phyloP scores from a whole-genome alignment of 2,797 vertebrate species.

The Chloroceryle amazona region DNA sequence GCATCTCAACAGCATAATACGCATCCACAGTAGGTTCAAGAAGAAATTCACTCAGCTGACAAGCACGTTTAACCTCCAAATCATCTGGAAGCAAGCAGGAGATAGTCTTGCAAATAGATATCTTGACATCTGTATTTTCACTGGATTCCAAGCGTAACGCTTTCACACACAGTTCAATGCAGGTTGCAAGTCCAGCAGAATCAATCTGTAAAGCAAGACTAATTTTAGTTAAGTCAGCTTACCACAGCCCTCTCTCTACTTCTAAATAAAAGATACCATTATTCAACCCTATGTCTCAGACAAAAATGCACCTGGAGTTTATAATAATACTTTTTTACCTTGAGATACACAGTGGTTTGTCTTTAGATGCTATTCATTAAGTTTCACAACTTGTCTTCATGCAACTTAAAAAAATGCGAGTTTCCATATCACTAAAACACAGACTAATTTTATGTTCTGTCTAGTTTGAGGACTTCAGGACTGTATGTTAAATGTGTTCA shows the following conservation, averaged over 20 bases:
- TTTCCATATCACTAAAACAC: neutral
- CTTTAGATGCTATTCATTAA: neutral
- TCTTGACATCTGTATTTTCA: slow-evolving; percentile 90
- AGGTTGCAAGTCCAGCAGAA: slow-evolving; percentile 89
- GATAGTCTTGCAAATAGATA: slow-evolving; percentile 97
- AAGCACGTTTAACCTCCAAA: slow-evolving; percentile 96
- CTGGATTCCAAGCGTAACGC: slow-evolving; percentile 92
- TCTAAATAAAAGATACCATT: neutral
- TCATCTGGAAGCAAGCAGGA: slow-evolving; percentile 94
- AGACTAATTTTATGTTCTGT: neutral
- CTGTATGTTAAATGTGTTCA: neutral
- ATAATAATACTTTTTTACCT: neutral
- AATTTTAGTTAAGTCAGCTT: slow-evolving; percentile 48
- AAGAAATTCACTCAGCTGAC: slow-evolving; percentile 97
- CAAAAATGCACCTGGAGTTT: neutral
- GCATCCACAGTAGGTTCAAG: slow-evolving; percentile 97
- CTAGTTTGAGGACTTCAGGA: neutral
- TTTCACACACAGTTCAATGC: slow-evolving; percentile 94
- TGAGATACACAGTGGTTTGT: neutral
- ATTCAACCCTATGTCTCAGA: neutral
- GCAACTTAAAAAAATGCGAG: neutral
- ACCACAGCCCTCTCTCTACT: neutral
- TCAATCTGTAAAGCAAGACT: slow-evolving; percentile 81
- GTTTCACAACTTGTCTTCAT: neutral
- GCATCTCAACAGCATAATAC: slow-evolving; percentile 95